A percentile compares a stretch with the other conserved stretches of the same genome.
phyloP scores from a whole-genome alignment of 2,888 invertebrate species.

The Drosophila pegasa region DNA sequence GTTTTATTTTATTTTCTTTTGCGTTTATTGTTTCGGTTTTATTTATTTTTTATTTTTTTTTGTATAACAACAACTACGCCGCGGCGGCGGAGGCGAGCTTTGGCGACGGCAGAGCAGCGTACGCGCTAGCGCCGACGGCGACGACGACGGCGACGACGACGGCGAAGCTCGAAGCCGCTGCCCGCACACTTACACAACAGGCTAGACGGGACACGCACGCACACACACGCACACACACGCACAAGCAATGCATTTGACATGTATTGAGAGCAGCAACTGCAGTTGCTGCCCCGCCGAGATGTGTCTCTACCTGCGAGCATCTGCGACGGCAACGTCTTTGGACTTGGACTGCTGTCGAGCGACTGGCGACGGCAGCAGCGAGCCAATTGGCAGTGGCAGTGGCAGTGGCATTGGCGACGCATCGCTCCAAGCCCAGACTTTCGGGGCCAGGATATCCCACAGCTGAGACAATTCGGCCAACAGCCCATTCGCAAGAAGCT shows the following conservation, averaged over 20 bases:
- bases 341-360: constrained; percentile 70
- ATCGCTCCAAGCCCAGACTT: constrained; percentile 14
- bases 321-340: constrained; percentile 65
- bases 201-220: constrained; percentile 40
- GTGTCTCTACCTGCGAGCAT: constrained; percentile 29
- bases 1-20: neutral
- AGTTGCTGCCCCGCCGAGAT: neutral
- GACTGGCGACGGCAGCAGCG: constrained; percentile 46
- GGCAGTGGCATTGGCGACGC: constrained; percentile 15
- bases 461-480: constrained; percentile 38
- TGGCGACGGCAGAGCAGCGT: constrained; percentile 38
- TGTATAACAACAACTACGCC: constrained; percentile 51
- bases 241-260: constrained; percentile 20
- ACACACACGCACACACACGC: constrained; percentile 12
- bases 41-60: constrained; percentile 22
- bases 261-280: constrained; percentile 3
- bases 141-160: constrained; percentile 42
- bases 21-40: constrained; percentile 11
- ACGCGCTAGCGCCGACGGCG: constrained; percentile 39
- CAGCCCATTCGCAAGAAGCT: constrained; percentile 29
- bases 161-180: constrained; percentile 37
- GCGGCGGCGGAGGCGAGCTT: constrained; percentile 31
- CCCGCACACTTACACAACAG: constrained; percentile 55
- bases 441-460: constrained; percentile 42
- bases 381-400: constrained; percentile 14